These are phyloP conservation scores for Periphyllus acericola DNA, from an alignment of 2,888 invertebrate species.

Conservation along the genomic window DNA sequence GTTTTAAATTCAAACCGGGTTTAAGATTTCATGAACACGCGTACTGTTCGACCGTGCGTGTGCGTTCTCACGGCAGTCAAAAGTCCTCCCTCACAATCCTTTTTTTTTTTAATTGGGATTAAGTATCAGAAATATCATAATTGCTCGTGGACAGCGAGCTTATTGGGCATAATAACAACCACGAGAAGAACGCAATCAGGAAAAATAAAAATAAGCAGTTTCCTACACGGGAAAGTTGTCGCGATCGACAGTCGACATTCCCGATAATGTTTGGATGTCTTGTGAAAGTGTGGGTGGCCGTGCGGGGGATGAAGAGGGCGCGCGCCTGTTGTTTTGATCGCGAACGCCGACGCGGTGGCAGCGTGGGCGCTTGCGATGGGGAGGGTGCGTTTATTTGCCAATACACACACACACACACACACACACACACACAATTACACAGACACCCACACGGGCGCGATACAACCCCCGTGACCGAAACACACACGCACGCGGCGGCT, in stretches of 20 bases:
- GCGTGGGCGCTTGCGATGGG: background rate
- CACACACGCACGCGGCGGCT: background rate
- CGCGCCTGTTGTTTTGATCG: background rate
- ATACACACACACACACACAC: background rate
- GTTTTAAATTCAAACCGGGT: too few species aligned
- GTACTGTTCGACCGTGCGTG: too few species aligned
- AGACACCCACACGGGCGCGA: background rate
- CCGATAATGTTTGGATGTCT: background rate
- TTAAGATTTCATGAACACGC: too few species aligned
- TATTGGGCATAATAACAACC: too few species aligned
- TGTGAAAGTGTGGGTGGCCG: background rate
- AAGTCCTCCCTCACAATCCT: too few species aligned
- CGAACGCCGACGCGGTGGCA: background rate
- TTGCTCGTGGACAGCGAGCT: too few species aligned
- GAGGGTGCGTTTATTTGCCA: too few species aligned
- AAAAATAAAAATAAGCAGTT: too few species aligned
- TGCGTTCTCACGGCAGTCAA: too few species aligned
- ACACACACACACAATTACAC: background rate
- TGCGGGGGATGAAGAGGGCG: background rate
- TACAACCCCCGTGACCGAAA: background rate
- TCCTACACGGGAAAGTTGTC: background rate
- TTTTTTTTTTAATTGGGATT: too few species aligned
- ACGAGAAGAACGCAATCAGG: too few species aligned
- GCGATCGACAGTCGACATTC: background rate
- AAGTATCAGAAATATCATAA: too few species aligned